Conservation (phyloP, 2,113 vertebrate species). For the Melanostigma gelatinosum region DNA sequence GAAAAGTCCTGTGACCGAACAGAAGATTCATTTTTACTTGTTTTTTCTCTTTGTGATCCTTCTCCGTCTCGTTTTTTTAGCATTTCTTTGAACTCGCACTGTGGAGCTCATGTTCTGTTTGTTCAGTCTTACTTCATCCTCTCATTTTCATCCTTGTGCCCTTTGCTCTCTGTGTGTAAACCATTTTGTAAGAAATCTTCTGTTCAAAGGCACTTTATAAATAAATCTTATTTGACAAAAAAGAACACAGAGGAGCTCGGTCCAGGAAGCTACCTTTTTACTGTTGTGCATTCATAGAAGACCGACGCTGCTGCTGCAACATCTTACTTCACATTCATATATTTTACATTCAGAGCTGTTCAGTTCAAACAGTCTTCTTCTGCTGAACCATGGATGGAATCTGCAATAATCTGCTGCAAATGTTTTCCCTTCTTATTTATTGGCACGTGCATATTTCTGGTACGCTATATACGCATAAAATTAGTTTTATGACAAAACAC, state of each 20-base stretch:
- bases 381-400: neutral
- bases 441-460: neutral
- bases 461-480: too few relatives aligned
- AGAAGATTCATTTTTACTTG: neutral
- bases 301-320: neutral
- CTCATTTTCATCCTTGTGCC: constrained; percentile 3
- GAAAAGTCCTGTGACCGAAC: neutral
- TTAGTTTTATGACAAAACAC: neutral
- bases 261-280: constrained; percentile 8
- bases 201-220: constrained; percentile 33
- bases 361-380: neutral
- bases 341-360: constrained; percentile 12
- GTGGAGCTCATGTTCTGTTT: constrained; percentile 9
- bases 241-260: neutral
- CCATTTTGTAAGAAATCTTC: constrained; percentile 20
- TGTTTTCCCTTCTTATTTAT: neutral
- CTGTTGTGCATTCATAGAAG: neutral
- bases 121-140: neutral
- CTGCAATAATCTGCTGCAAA: neutral
- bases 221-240: constrained; percentile 32
- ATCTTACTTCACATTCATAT: constrained; percentile 4
- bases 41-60: constrained; percentile 15
- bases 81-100: neutral
- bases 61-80: constrained; percentile 1
- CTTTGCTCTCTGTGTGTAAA: constrained; percentile 9